phyloP scores from a whole-genome alignment of 2,113 vertebrate genomes.

The Hirundichthys speculiger region DNA sequence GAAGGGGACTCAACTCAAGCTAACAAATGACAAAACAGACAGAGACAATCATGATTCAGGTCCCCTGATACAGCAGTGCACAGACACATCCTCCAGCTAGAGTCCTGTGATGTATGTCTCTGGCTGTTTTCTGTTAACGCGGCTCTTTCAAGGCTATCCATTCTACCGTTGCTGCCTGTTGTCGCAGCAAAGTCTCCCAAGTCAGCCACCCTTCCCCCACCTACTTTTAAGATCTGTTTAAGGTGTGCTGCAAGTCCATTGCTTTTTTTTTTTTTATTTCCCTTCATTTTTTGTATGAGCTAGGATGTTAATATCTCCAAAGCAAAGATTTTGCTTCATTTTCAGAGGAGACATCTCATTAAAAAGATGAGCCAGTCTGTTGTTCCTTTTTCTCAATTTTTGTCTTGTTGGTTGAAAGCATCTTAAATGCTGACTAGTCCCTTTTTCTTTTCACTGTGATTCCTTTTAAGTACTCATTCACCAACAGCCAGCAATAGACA shows the following conservation, averaged over 20 bases:
- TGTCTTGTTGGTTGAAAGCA: slow-evolving; percentile 48
- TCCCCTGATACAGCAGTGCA: slow-evolving; percentile 49
- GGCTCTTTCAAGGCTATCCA: slow-evolving; percentile 76
- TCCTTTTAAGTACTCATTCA: slow-evolving; percentile 66
- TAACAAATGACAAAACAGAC: slow-evolving; percentile 73
- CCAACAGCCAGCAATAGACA: slow-evolving; percentile 62
- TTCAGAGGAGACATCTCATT: slow-evolving; percentile 11
- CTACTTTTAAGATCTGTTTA: slow-evolving; percentile 46
- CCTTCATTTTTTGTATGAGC: slow-evolving; percentile 2
- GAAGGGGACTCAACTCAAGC: slow-evolving; percentile 43
- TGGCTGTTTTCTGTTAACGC: slow-evolving; percentile 78
- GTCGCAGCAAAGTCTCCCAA: slow-evolving; percentile 63
- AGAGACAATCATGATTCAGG: slow-evolving; percentile 66
- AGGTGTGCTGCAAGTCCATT: slow-evolving; percentile 31
- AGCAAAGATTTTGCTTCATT: slow-evolving; percentile 25
- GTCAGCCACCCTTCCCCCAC: slow-evolving; percentile 41
- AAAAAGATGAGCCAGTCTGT: slow-evolving; percentile 29
- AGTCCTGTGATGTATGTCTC: slow-evolving; percentile 72
- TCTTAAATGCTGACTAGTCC: slow-evolving; percentile 60
- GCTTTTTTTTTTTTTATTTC: not conserved
- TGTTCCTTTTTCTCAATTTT: slow-evolving; percentile 29
- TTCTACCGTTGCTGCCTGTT: slow-evolving; percentile 63
- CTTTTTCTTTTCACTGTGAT: slow-evolving; percentile 54
- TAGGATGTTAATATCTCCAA: slow-evolving; percentile 19
- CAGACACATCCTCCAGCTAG: slow-evolving; percentile 61